phyloP scores from a whole-genome alignment of 2,797 vertebrate species.

The Jordanella pulchra region DNA sequence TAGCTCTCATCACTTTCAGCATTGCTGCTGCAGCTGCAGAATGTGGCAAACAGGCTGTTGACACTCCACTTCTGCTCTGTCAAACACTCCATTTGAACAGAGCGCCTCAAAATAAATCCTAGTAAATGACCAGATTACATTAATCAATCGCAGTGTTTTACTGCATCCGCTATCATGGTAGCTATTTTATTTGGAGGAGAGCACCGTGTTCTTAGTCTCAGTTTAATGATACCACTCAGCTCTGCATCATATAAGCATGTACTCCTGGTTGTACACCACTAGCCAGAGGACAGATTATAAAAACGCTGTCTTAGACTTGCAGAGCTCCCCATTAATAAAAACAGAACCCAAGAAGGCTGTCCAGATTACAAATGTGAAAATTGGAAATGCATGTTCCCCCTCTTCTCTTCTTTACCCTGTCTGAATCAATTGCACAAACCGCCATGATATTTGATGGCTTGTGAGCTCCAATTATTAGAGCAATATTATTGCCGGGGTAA shows the following conservation, averaged over 20 bases:
- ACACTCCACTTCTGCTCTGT: slow-evolving; percentile 58
- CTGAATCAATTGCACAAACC: slow-evolving; percentile 82
- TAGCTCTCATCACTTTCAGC: slow-evolving; percentile 59
- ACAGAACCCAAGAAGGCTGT: slow-evolving; percentile 50
- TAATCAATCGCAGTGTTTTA: slow-evolving; percentile 41
- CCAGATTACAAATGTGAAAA: slow-evolving; percentile 66
- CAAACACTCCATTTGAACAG: slow-evolving; percentile 50
- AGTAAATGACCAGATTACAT: slow-evolving; percentile 53
- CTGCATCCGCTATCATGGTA: slow-evolving; percentile 15
- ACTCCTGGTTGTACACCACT: slow-evolving; percentile 55
- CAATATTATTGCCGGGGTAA: slow-evolving; percentile 79
- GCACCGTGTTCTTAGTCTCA: slow-evolving; percentile 29
- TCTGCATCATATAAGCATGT: slow-evolving; percentile 43
- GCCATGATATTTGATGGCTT: slow-evolving; percentile 81
- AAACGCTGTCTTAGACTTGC: slow-evolving; percentile 41
- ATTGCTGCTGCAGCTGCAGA: slow-evolving; percentile 33
- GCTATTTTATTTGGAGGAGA: slow-evolving; percentile 39
- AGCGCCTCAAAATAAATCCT: slow-evolving; percentile 42
- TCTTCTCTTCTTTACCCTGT: slow-evolving; percentile 56
- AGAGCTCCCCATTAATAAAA: slow-evolving; percentile 65
- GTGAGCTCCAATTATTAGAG: slow-evolving; percentile 82
- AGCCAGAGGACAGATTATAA: slow-evolving; percentile 60
- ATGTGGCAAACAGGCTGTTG: slow-evolving; percentile 60
- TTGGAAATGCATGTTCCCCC: slow-evolving; percentile 56
- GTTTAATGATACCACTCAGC: slow-evolving; percentile 40